Evolutionary conservation across 2,888 invertebrate genomes (phyloP), one percentile per base, ranked within the genome.

Genomic region (Chydorus sphaericus): DNA sequence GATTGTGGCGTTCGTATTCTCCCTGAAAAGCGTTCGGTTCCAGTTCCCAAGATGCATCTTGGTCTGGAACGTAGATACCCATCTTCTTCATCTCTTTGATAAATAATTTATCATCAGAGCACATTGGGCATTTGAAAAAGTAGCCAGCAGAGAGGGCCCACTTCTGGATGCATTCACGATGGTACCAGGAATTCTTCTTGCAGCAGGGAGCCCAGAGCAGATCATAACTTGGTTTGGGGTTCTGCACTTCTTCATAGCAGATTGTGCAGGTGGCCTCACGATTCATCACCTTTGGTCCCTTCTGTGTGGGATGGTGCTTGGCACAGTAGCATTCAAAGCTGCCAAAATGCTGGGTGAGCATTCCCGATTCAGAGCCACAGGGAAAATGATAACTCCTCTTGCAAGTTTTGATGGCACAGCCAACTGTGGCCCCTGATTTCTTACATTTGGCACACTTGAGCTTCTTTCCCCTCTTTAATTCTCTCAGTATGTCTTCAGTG

Each of bases 31-130:
- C 87, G 64, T 83, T 77, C 2, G 83, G 83, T 60, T 77, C 81
- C 11, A 77, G 64, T 65, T 90, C 89, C 90, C 89, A 90, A 0
- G 83, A 78, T 0, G 89, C 89, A n/a, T n/a, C 89, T 85, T 82
- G 77, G 63, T 86, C 81, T 0, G 89, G 89, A 39, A 90, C 78
- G 58, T 80, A 85, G 60, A 88, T 82, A 2, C 90, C 89, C 65
- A 76, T 77, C 0, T 71, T 66, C 18, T 79, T 66, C 66, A 82
- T 79, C 0, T 78, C 77, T 33, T 33, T 33, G 36, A 33, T 33
- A 33, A 33, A 11, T 33, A 33, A 33, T 11, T 11, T 11, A n/a
- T 10, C 10, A 33, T 33, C 10, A 33, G 10, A 33, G 36, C 36
- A 33, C 36, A 33, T 11, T 11, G 36, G 36, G 14, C 36, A 33